Conservation (phyloP, 2,797 vertebrate genomes). For the Cossypha caffra region DNA sequence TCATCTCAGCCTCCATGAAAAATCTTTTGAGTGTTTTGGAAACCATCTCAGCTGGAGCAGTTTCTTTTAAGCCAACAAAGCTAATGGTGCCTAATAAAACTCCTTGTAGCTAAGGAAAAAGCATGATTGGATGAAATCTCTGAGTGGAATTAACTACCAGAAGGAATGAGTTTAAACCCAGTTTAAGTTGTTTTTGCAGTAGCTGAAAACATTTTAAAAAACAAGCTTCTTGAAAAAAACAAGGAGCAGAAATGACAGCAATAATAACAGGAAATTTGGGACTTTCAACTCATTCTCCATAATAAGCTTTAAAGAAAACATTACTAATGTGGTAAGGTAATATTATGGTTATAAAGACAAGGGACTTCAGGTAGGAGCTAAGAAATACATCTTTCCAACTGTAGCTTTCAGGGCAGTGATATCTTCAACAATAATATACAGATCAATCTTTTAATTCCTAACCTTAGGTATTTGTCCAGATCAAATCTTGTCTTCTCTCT, state of each 20-base stretch:
- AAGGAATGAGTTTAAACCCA: neutral
- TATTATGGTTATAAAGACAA: neutral
- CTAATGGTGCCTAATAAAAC: neutral
- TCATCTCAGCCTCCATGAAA: neutral
- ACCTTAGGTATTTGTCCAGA: neutral
- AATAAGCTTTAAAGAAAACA: neutral
- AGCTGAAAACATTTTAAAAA: conserved; percentile 7
- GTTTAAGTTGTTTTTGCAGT: conserved; percentile 8
- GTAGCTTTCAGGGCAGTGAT: neutral
- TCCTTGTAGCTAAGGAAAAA: conserved; percentile 43
- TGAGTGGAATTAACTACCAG: conserved; percentile 29
- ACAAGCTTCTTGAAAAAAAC: neutral
- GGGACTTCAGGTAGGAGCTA: neutral
- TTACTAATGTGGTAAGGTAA: neutral
- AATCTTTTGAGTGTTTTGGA: neutral
- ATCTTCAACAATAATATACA: neutral
- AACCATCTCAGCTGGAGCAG: neutral
- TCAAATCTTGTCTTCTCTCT: neutral
- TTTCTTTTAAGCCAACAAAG: neutral
- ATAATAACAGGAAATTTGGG: neutral
- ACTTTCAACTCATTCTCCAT: neutral
- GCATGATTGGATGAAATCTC: neutral
- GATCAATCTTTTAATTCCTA: neutral
- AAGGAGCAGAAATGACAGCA: neutral
- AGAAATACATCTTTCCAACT: neutral